Evolutionary conservation across 2,797 vertebrate species (phyloP), one percentile per base, ranked within the genome.

Genomic region (Emydoidea blandingii): DNA sequence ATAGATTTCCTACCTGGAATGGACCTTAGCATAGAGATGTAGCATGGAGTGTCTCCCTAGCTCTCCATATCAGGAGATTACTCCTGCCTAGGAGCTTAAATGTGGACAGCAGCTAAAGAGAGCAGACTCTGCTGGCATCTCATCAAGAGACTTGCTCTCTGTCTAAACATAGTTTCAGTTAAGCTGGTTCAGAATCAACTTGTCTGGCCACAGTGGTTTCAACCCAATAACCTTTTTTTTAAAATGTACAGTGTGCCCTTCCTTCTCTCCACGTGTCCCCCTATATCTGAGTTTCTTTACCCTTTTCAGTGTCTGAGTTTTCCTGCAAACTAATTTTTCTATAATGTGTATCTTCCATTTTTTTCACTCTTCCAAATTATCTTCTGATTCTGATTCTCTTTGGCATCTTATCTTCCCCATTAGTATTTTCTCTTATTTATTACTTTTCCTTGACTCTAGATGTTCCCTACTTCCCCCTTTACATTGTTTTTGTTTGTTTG

Each of bases 341-440:
- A 1, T 16, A 5, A 47, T 37, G 76, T 14, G 10, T 12, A 80
- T 27, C 53, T 93, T 84, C 50, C 41, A 5, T 7, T 91, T 34
- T 8, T 7, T 21, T 49, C 76, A 34, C 3, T 44, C 6, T 19
- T 53, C 85, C 29, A 50, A 79, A 83, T 88, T 81, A 3, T 25
- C 4, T 2, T 80, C 4, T 15, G 76, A 12, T 93, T 85, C 37
- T 91, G 16, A 41, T 90, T 59, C 25, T 82, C 88, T 79, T 88
- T 79, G n/a, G 72, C 62, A 41, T 85, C 72, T 88, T 44, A 31
- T 57, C 12, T 54, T 76, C 41, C 76, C 34, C n/a, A 84, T 84
- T 15, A 79, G 37, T 37, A 54, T 81, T 27, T 4, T 1, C 0
- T 9, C 4, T 49, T 78, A 83, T 79, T 8, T 5, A 53, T 27